These are phyloP conservation scores for Eupithecia exiguata DNA, from an alignment of 2,888 invertebrate species.

Conservation along the genomic window DNA sequence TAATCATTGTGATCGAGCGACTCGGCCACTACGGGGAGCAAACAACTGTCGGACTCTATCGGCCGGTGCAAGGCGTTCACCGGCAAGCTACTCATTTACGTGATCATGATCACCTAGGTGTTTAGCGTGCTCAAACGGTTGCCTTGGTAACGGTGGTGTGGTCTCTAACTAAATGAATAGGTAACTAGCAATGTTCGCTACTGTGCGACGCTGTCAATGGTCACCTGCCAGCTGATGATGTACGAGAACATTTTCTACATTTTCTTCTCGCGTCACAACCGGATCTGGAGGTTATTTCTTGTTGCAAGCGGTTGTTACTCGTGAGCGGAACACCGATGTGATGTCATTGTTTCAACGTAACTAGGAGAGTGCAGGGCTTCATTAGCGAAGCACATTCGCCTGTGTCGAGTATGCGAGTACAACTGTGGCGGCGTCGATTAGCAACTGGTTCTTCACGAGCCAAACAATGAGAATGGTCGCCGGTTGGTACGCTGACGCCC, in stretches of 20 bases:
- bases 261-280: conserved; percentile 55
- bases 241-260: conserved; percentile 80
- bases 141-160: conserved; percentile 69
- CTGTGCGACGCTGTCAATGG: conserved; percentile 59
- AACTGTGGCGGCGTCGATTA: conserved; percentile 73
- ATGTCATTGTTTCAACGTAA: conserved; percentile 46
- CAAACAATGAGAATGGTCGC: conserved; percentile 82
- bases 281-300: conserved; percentile 44
- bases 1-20: conserved; percentile 63
- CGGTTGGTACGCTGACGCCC: conserved; percentile 74
- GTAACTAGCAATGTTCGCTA: conserved; percentile 59
- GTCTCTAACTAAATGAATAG: conserved; percentile 48
- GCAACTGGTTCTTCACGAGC: conserved; percentile 72
- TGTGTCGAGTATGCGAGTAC: conserved; percentile 62
- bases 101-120: conserved; percentile 47
- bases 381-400: conserved; percentile 68
- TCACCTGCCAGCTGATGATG: conserved; percentile 80
- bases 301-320: conserved; percentile 39
- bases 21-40: conserved; percentile 47
- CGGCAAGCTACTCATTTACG: conserved; percentile 42
- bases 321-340: conserved; percentile 47
- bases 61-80: conserved; percentile 23
- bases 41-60: conserved; percentile 51
- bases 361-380: conserved; percentile 49
- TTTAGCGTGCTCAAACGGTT: conserved; percentile 63